phyloP scores from a whole-genome alignment of 2,888 invertebrate genomes.

The Ennomos fuscantarius region DNA sequence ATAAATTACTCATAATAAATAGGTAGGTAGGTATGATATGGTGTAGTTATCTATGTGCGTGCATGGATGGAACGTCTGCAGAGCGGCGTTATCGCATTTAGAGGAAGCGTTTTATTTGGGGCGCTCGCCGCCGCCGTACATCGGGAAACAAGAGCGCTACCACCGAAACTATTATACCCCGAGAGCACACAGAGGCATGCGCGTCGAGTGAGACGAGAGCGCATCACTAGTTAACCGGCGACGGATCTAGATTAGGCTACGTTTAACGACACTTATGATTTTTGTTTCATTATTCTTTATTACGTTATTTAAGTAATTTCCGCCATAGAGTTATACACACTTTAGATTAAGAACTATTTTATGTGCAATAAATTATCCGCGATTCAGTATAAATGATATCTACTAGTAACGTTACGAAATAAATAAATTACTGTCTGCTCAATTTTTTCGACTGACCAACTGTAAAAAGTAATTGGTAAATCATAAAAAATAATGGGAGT shows the following conservation, averaged over 20 bases:
- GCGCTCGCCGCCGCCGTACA: constrained; percentile 2
- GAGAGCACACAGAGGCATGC: constrained; percentile 5
- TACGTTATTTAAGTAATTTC: constrained; percentile 59
- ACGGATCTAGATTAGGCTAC: constrained; percentile 64
- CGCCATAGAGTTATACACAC: constrained; percentile 61
- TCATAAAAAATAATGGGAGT: constrained; percentile 30
- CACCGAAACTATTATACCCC: constrained; percentile 17
- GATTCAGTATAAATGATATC: constrained; percentile 67
- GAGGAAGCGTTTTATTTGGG: constrained; percentile 18
- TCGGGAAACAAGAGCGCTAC: constrained; percentile 14
- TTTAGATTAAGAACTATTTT: constrained; percentile 69
- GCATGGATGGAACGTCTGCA: constrained; percentile 52
- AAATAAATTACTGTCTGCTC: constrained; percentile 66
- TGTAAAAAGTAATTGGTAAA: constrained; percentile 70
- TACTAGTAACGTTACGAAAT: constrained; percentile 54
- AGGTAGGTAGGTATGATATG: constrained; percentile 81
- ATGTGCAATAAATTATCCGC: constrained; percentile 79
- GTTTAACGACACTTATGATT: constrained; percentile 57
- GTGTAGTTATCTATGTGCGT: constrained; percentile 73
- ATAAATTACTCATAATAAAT: constrained; percentile 79
- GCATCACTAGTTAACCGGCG: constrained; percentile 71
- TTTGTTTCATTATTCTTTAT: constrained; percentile 53
- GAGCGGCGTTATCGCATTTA: constrained; percentile 19
- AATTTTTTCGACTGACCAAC: constrained; percentile 84
- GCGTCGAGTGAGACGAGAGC: constrained; percentile 38